These are phyloP conservation scores for Pollimyrus isidori DNA, from an alignment of 2,113 vertebrate genomes.

Conservation along the genomic window DNA sequence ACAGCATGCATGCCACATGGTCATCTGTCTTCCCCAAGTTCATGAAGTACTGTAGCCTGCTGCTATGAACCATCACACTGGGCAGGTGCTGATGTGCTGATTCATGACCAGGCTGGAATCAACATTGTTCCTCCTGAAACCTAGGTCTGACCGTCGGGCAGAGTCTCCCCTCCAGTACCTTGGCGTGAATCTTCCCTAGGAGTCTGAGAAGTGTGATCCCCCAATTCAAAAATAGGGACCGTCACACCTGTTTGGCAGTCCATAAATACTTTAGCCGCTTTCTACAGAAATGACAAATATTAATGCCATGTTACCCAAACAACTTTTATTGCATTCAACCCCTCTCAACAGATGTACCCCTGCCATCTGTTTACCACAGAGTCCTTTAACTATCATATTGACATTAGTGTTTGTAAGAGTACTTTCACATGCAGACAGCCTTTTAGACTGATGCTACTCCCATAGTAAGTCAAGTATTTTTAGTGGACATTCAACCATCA, in stretches of 20 bases:
- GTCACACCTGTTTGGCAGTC: neutral
- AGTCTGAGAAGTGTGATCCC: neutral
- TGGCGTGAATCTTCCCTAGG: neutral
- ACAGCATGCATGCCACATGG: neutral
- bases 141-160: neutral
- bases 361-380: neutral
- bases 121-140: neutral
- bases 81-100: neutral
- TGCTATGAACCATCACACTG: neutral
- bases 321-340: neutral
- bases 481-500: neutral
- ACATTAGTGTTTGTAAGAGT: neutral
- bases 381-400: neutral
- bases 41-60: neutral
- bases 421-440: neutral
- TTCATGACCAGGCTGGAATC: neutral
- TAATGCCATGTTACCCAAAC: neutral
- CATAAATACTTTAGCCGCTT: neutral
- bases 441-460: neutral
- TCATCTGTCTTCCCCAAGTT: neutral
- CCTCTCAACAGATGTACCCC: neutral
- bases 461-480: neutral
- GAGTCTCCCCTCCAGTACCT: neutral
- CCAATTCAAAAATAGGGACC: neutral
- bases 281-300: neutral